A percentile compares a stretch with the other conserved stretches of the same genome.
Conservation (phyloP, 1,140 invertebrate genomes). For the Danaus melanippus region DNA sequence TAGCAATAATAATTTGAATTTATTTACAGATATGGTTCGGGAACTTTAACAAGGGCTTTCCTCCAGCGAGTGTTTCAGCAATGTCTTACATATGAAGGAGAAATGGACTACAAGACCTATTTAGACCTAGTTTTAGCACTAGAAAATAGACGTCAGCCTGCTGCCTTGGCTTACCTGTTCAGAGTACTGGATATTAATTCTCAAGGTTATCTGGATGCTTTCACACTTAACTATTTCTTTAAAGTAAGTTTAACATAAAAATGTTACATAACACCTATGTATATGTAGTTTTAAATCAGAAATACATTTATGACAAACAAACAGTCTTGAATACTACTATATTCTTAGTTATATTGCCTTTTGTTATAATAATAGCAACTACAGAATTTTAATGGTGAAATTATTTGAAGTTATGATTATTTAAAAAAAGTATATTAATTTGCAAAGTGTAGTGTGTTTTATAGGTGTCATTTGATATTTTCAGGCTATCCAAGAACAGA, state of each 20-base stretch:
- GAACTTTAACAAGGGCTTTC: constrained; percentile 93
- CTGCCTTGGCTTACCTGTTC: constrained; percentile 93
- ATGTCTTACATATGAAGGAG: constrained; percentile 94
- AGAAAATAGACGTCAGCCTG: constrained; percentile 93
- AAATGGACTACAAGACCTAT: constrained; percentile 99
- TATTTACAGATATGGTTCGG: constrained; percentile 85
- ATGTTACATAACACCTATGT: too few relatives aligned
- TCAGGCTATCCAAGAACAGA: constrained; percentile 91
- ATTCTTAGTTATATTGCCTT: too few relatives aligned
- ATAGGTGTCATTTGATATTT: constrained; percentile 13
- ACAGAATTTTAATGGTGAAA: too few relatives aligned
- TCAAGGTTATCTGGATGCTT: constrained; percentile 90
- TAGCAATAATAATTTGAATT: too few relatives aligned
- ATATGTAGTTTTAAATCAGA: too few relatives aligned
- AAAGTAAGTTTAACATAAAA: constrained; percentile 70
- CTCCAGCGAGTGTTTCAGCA: constrained; percentile 96
- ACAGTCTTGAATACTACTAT: too few relatives aligned
- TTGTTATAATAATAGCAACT: too few relatives aligned
- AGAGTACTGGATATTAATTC: constrained; percentile 92
- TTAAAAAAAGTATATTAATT: too few relatives aligned
- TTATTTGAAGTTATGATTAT: too few relatives aligned
- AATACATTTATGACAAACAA: too few relatives aligned
- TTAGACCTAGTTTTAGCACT: constrained; percentile 94
- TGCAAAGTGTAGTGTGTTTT: background rate
- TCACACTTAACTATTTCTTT: constrained; percentile 95